Evolutionary conservation across 2,888 invertebrate species (phyloP).

Genomic region (Agrilus cyanescens): DNA sequence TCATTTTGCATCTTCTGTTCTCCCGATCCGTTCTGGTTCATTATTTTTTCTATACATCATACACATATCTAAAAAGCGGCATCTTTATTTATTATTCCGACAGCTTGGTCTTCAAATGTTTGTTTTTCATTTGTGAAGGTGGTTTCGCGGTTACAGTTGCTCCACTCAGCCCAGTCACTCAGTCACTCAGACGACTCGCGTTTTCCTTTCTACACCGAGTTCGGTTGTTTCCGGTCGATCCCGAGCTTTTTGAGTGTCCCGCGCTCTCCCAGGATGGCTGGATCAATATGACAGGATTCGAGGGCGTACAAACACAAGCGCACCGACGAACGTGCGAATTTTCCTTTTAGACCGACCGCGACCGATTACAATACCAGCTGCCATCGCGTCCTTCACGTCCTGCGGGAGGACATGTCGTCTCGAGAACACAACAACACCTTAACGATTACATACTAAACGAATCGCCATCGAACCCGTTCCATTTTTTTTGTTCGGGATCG

Average conservation of each 20-base stretch:
- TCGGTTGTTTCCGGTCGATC: conserved; percentile 11
- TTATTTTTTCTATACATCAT: too few species aligned
- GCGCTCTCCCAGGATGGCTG: conserved; percentile 29
- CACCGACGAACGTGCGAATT: conserved; percentile 16
- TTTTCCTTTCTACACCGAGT: conserved; percentile 1
- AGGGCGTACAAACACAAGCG: conserved; percentile 20
- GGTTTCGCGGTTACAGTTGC: neutral
- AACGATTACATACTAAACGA: too few species aligned
- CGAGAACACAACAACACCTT: too few species aligned
- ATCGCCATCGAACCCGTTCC: too few species aligned
- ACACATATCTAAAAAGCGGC: too few species aligned
- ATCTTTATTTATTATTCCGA: too few species aligned
- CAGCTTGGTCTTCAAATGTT: too few species aligned
- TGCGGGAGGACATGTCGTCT: neutral
- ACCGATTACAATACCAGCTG: conserved; percentile 13
- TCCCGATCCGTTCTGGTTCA: too few species aligned
- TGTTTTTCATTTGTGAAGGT: conserved; percentile 1
- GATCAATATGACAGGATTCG: conserved; percentile 32
- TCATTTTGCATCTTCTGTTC: too few species aligned
- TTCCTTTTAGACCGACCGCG: conserved; percentile 12
- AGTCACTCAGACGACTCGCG: too few species aligned
- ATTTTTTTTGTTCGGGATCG: too few species aligned
- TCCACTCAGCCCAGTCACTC: conserved; percentile 1
- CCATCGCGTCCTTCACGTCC: conserved; percentile 8
- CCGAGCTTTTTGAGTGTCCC: conserved; percentile 27